Percentiles rank a stretch among this genome's conserved stretches.
These are phyloP conservation scores for Alces alces DNA, from an alignment of 2,113 vertebrate species.

Conservation along the genomic window DNA sequence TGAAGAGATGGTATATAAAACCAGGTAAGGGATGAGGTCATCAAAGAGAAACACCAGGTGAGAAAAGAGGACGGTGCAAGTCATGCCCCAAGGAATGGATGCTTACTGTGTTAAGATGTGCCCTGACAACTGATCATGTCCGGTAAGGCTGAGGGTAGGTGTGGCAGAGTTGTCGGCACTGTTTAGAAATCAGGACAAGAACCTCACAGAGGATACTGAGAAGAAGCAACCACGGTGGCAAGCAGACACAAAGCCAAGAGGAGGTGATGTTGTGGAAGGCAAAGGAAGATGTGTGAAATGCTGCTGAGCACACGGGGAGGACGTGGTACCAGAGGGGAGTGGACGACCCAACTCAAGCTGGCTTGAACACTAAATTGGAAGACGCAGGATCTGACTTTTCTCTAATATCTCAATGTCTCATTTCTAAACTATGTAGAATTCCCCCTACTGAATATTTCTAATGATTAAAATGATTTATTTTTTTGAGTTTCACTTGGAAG, in stretches of 20 bases:
- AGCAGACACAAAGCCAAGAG: background rate
- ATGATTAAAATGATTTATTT: background rate
- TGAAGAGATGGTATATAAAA: background rate
- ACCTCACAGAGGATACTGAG: background rate
- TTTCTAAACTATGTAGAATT: background rate
- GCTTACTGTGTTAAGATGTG: background rate
- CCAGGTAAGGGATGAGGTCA: background rate
- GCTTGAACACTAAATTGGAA: background rate
- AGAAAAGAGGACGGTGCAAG: background rate
- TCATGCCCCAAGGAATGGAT: too few relatives aligned
- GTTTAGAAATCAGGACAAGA: background rate
- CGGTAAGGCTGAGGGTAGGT: background rate
- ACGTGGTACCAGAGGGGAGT: rapidly evolving
- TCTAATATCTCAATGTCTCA: background rate
- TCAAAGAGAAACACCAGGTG: background rate
- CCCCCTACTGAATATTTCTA: background rate
- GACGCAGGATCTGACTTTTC: background rate
- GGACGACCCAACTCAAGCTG: background rate
- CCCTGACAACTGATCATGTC: rapidly evolving
- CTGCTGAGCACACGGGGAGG: rapidly evolving
- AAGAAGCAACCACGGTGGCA: background rate
- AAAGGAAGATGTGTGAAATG: background rate
- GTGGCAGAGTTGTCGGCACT: background rate
- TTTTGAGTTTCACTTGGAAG: background rate
- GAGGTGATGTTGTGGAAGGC: background rate